These are phyloP conservation scores for Yponomeuta evonymella DNA, from an alignment of 2,888 invertebrate species.

Conservation along the genomic window DNA sequence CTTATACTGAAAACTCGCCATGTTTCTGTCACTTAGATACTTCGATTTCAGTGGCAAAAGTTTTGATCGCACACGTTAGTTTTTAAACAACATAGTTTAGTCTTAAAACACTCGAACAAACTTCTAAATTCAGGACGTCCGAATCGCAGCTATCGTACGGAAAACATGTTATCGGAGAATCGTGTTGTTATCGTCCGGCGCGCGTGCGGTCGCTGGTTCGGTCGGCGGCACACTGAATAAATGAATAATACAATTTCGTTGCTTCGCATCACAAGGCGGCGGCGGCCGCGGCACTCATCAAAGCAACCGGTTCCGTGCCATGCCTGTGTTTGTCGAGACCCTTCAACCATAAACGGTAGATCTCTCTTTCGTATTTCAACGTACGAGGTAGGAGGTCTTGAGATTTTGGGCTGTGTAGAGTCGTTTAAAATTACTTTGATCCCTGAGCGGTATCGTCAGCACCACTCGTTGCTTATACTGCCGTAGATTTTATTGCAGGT, in stretches of 20 bases:
- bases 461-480: not conserved
- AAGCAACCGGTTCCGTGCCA: slow-evolving; percentile 68
- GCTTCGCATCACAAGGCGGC: slow-evolving; percentile 18
- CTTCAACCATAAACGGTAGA: not conserved
- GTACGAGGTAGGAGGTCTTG: not conserved
- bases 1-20: not conserved
- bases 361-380: not conserved
- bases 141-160: slow-evolving; percentile 45
- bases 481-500: not conserved
- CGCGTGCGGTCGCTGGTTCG: slow-evolving; percentile 35
- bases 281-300: slow-evolving; percentile 36
- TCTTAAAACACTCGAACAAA: not conserved
- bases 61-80: not conserved
- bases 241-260: slow-evolving; percentile 28
- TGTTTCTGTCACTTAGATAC: not conserved
- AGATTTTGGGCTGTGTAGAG: not conserved
- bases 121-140: not conserved
- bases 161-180: slow-evolving; percentile 23
- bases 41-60: not conserved
- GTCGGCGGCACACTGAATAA: slow-evolving; percentile 55
- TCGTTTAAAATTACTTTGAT: not conserved
- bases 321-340: slow-evolving; percentile 54
- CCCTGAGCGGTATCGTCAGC: not conserved
- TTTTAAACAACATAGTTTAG: slow-evolving; percentile 4
- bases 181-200: slow-evolving; percentile 17